Percentiles rank a stretch among this genome's conserved stretches.
Evolutionary conservation across 2,888 invertebrate genomes (phyloP).

Genomic region (Trichogramma dendrolimi): DNA sequence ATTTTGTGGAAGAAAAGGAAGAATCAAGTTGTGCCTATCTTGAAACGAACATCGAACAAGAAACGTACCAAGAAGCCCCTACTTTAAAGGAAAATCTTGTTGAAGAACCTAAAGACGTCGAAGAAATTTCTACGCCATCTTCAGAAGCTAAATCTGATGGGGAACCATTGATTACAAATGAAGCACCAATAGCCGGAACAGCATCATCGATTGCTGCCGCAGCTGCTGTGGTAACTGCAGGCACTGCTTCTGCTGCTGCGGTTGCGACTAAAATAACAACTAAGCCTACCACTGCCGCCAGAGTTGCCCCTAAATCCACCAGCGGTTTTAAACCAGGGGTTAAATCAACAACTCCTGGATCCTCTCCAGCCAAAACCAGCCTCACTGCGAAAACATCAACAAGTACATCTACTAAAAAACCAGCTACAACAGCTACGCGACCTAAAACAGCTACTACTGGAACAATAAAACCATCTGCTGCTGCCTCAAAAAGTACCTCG

Average conservation of each 20-base stretch:
- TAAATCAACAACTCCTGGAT: slow-evolving; percentile 24
- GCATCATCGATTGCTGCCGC: slow-evolving; percentile 32
- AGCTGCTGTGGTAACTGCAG: slow-evolving; percentile 36
- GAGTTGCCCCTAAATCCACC: slow-evolving; percentile 17
- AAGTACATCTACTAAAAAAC: slow-evolving; percentile 31
- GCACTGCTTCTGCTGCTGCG: neutral
- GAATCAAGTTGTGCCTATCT: too few species aligned
- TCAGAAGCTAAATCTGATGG: slow-evolving; percentile 7
- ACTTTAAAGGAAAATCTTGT: slow-evolving; percentile 30
- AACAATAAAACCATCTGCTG: slow-evolving; percentile 22
- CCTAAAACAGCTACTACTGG: slow-evolving; percentile 28
- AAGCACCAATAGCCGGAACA: slow-evolving; percentile 30
- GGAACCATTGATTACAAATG: slow-evolving; percentile 11
- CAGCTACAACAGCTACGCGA: slow-evolving; percentile 29
- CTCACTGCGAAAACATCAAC: slow-evolving; percentile 17
- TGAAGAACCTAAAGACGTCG: slow-evolving; percentile 30
- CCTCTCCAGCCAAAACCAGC: slow-evolving; percentile 31
- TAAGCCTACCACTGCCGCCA: slow-evolving; percentile 22
- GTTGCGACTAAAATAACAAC: slow-evolving; percentile 34
- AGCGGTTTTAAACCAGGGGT: slow-evolving; percentile 13
- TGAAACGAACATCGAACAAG: neutral
- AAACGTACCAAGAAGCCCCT: slow-evolving; percentile 28
- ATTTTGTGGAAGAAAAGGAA: slow-evolving; percentile 5
- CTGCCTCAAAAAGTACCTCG: slow-evolving; percentile 38
- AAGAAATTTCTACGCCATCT: slow-evolving; percentile 22